A percentile compares a stretch with the other conserved stretches of the same genome.
These are phyloP conservation scores for Drosophila hamatofila DNA, from an alignment of 2,888 invertebrate species.

Conservation along the genomic window DNA sequence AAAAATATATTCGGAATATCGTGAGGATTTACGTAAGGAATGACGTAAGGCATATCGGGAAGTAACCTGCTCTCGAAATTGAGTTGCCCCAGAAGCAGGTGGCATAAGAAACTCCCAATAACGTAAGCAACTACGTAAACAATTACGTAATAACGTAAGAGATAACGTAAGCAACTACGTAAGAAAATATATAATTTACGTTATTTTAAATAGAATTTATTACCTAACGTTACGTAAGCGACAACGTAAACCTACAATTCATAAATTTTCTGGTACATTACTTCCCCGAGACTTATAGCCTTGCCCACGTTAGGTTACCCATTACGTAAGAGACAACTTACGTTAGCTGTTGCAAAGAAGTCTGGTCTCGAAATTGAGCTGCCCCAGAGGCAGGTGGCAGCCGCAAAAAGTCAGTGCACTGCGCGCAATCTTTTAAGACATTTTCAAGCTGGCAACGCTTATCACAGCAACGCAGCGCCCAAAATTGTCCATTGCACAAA, in stretches of 20 bases:
- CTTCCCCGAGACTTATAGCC: background rate
- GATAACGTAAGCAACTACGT: too few relatives aligned
- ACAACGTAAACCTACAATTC: background rate
- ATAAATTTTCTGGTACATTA: too few relatives aligned
- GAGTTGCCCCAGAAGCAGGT: too few relatives aligned
- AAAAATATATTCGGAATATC: too few relatives aligned
- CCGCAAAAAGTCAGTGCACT: slow-evolving; percentile 72
- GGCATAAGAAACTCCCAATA: too few relatives aligned
- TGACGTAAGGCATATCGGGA: too few relatives aligned
- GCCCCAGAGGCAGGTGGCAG: slow-evolving; percentile 36
- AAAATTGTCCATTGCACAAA: slow-evolving; percentile 79
- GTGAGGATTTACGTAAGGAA: too few relatives aligned
- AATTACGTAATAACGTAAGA: too few relatives aligned
- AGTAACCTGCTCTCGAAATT: too few relatives aligned
- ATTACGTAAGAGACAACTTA: slow-evolving; percentile 5
- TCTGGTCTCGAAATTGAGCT: slow-evolving; percentile 11
- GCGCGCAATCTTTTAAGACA: slow-evolving; percentile 73
- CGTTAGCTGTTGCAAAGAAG: slow-evolving; percentile 2
- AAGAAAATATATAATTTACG: too few relatives aligned
- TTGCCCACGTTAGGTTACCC: background rate
- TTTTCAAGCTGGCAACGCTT: slow-evolving; percentile 76
- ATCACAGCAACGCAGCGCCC: slow-evolving; percentile 65
- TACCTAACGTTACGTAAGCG: background rate
- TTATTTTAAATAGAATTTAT: too few relatives aligned
- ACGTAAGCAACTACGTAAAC: too few relatives aligned